These are phyloP conservation scores for Marasmarcha lunaedactyla DNA, from an alignment of 2,888 invertebrate genomes.

Conservation along the genomic window DNA sequence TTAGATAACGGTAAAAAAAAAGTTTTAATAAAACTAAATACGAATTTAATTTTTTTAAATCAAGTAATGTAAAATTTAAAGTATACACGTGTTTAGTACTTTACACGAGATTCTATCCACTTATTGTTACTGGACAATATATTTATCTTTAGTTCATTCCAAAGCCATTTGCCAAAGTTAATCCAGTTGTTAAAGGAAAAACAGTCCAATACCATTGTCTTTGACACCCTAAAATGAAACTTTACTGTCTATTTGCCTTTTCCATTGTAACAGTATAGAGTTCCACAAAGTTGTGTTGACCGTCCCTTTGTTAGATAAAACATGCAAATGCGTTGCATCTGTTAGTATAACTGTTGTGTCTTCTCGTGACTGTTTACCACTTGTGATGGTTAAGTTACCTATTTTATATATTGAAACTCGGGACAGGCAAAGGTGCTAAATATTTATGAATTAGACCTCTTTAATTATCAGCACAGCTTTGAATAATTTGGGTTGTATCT, in stretches of 20 bases:
- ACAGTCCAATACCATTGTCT: constrained; percentile 9
- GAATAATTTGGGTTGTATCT: too few species aligned
- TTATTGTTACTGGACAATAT: too few species aligned
- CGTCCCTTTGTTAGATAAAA: not conserved
- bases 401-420: not conserved
- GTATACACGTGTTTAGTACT: too few species aligned
- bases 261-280: constrained; percentile 18
- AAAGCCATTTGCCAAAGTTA: constrained; percentile 22
- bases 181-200: constrained; percentile 22
- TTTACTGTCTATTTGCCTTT: constrained; percentile 16
- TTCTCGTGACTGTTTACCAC: not conserved
- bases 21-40: too few species aligned
- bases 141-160: too few species aligned
- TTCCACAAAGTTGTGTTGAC: constrained; percentile 8
- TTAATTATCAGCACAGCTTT: too few species aligned
- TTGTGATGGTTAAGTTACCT: not conserved
- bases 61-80: too few species aligned
- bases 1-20: too few species aligned
- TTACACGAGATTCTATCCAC: too few species aligned
- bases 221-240: not conserved
- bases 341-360: not conserved
- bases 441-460: too few species aligned
- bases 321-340: not conserved
- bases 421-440: not conserved
- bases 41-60: too few species aligned